Base-by-base conservation (phyloP, 2,797 vertebrate genomes). In the Eospalax fontanierii region DNA sequence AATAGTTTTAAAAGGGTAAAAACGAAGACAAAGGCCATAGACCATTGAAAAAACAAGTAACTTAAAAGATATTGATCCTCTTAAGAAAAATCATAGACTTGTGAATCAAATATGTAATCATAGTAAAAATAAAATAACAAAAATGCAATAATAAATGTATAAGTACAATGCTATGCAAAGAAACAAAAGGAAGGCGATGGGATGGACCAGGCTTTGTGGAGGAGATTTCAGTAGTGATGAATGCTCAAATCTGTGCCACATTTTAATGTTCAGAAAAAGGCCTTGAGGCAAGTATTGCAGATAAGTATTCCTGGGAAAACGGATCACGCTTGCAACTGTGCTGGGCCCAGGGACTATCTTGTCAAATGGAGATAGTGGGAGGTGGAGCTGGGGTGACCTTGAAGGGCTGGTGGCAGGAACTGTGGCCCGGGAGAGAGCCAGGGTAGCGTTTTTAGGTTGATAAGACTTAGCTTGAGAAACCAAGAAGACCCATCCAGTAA, bases 31-130 rank as follows among this genome's bases (percentile, higher is more conserved):
- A 92, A 71, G 4, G 4, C 40, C 24, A 57, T 15, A 66, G 40
- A 43, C 59, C 40, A 80, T 65, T 68, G 65, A 81, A 85, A 65
- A 83, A 22, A 4, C 89, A 83, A 87, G 59, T 24, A 57, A 73
- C n/a, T 73, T 79, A 66, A 92, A 90, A 90, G 66, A 63, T 66
- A 75, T 46, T 14, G 12, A 43, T 63, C 4, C 15, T 50, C 18
- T 46, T 90, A 15, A 82, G 87, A 74, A 80, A 90, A 61, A 88
- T n/a, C n/a, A n/a, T n/a, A n/a, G n/a, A 50, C 82, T 19, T 57
- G 1, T 16, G 7, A 66, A 65, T 14, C 40, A 82, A 79, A 24
- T 28, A 30, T 33, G 16, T 38, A 46, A 76, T 59, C 38, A 66
- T 14, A 78, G 57, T 76, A 66, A 76, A 71, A 93, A 65, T 8